Evolutionary conservation across 2,888 invertebrate species (phyloP).

Genomic region (Nemotelus pantherinus): DNA sequence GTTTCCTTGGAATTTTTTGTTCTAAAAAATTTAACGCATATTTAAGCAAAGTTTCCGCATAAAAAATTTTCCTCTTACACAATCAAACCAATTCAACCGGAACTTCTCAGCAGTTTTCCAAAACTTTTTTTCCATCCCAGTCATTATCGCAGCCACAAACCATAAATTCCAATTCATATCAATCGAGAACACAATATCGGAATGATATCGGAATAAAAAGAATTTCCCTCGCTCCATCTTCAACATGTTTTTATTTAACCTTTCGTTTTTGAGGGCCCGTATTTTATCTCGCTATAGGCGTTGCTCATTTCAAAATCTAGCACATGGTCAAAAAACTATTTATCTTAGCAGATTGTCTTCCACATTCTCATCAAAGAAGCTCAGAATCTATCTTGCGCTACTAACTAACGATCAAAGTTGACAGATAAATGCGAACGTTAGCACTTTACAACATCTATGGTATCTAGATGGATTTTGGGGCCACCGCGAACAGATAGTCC

Average conservation of each 20-base stretch:
- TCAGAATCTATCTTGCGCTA: conserved; percentile 28
- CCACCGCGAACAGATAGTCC: not conserved
- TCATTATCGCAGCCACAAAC: conserved; percentile 26
- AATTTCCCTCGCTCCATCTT: not conserved
- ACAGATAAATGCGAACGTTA: conserved; percentile 42
- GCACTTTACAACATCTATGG: conserved; percentile 22
- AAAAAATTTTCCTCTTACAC: no score
- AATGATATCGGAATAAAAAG: not conserved
- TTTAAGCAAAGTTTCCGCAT: no score
- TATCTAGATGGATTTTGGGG: conserved; percentile 12
- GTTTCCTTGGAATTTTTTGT: no score
- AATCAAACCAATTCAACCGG: no score
- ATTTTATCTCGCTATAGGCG: not conserved
- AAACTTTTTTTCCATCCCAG: conserved; percentile 8
- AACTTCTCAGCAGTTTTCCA: not conserved
- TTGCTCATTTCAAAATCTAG: conserved; percentile 28
- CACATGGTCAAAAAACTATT: conserved; percentile 42
- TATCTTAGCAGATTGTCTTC: conserved; percentile 38
- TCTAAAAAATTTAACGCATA: no score
- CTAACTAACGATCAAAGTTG: conserved; percentile 37
- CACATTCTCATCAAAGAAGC: conserved; percentile 22
- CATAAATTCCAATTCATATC: conserved; percentile 1
- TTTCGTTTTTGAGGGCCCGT: conserved; percentile 29
- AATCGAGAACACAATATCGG: not conserved
- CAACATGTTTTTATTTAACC: conserved; percentile 27